Evolutionary conservation across 2,797 vertebrate species (phyloP).

Genomic region (Telmatherina bonti): DNA sequence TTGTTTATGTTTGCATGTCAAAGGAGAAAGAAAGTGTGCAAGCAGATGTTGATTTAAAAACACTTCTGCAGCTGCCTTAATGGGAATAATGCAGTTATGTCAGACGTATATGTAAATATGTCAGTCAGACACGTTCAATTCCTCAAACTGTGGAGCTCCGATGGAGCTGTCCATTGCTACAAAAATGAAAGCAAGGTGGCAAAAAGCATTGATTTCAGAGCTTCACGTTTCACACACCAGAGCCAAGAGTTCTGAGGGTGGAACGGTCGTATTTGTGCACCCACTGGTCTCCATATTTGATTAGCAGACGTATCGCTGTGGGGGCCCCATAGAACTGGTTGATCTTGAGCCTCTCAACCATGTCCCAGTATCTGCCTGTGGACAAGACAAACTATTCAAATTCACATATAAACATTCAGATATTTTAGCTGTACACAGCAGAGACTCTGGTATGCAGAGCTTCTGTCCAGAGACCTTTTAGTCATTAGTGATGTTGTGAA

Average conservation of each 20-base stretch:
- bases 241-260: conserved; percentile 90
- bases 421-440: conserved; percentile 38
- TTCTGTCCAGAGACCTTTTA: not conserved
- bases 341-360: conserved; percentile 91
- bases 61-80: not conserved
- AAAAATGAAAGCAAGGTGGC: not conserved
- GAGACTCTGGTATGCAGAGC: not conserved
- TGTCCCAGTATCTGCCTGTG: conserved; percentile 96
- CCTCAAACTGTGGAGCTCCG: not conserved
- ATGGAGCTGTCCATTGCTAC: not conserved
- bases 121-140: not conserved
- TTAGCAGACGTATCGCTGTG: conserved; percentile 91
- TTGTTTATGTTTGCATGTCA: not conserved
- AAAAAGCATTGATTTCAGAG: not conserved
- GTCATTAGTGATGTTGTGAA: not conserved
- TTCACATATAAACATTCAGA: not conserved
- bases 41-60: not conserved
- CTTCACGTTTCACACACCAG: conserved; percentile 82
- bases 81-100: not conserved
- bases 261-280: conserved; percentile 95
- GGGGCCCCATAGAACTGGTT: conserved; percentile 98
- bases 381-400: conserved; percentile 18
- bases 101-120: not conserved
- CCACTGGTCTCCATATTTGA: conserved; percentile 93
- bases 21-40: not conserved